A percentile compares a stretch with the other conserved stretches of the same genome.
Evolutionary conservation across 2,888 invertebrate genomes (phyloP).

Genomic region (Ormyrus labotus): DNA sequence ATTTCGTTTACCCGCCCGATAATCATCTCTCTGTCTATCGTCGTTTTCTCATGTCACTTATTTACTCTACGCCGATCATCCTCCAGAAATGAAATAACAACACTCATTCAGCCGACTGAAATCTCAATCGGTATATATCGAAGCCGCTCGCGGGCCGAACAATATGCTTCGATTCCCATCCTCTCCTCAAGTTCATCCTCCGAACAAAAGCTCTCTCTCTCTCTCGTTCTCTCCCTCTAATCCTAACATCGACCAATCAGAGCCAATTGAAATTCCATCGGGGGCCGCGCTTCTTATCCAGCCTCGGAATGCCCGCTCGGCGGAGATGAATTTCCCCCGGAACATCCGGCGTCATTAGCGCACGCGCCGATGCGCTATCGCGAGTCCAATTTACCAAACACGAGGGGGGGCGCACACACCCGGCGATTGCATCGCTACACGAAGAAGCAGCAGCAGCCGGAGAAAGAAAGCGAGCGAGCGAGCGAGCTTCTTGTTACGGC

Average conservation of each 20-base stretch:
- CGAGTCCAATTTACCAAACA: slow-evolving; percentile 49
- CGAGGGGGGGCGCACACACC: background rate
- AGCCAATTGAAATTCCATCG: slow-evolving; percentile 20
- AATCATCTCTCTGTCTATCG: too few relatives aligned
- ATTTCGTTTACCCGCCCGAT: too few relatives aligned
- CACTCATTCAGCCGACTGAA: too few relatives aligned
- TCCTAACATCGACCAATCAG: background rate
- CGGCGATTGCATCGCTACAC: slow-evolving; percentile 48
- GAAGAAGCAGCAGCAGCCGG: background rate
- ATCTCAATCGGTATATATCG: too few relatives aligned
- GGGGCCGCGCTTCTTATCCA: background rate
- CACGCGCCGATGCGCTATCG: slow-evolving; percentile 34
- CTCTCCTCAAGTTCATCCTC: too few relatives aligned
- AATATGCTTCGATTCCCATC: too few relatives aligned
- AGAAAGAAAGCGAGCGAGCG: slow-evolving; percentile 14
- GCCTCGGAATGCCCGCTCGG: background rate
- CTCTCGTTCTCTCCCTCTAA: too few relatives aligned
- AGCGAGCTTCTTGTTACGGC: slow-evolving; percentile 26
- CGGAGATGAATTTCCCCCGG: slow-evolving; percentile 28
- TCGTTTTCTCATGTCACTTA: too few relatives aligned
- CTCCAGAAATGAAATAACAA: too few relatives aligned
- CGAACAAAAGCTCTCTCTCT: too few relatives aligned
- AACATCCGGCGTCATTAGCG: slow-evolving; percentile 39
- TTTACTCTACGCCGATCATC: too few relatives aligned
- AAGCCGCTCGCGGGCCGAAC: too few relatives aligned